phyloP scores from a whole-genome alignment of 2,888 invertebrate species.

The Netelia virgata region DNA sequence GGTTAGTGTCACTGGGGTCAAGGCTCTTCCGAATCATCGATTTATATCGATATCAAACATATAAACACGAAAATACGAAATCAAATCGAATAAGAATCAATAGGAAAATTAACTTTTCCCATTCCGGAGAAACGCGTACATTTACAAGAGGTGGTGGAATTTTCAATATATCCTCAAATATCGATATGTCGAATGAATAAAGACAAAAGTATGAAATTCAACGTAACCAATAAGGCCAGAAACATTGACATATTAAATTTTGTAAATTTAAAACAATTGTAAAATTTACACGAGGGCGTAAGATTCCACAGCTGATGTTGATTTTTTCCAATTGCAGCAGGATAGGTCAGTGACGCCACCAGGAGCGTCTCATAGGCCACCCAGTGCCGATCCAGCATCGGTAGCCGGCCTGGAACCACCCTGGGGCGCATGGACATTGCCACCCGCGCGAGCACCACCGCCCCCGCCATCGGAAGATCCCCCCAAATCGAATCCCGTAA shows the following conservation, averaged over 20 bases:
- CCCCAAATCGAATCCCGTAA: conserved; percentile 88
- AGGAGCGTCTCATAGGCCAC: conserved; percentile 82
- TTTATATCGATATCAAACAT: no score
- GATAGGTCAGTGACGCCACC: conserved; percentile 83
- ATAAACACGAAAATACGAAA: no score
- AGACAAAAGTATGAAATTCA: no score
- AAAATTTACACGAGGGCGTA: neutral
- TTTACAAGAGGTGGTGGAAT: no score
- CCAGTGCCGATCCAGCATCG: conserved; percentile 82
- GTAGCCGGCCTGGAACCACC: conserved; percentile 80
- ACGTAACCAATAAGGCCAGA: no score
- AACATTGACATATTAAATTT: no score
- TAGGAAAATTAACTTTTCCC: no score
- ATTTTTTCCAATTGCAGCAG: conserved; percentile 74
- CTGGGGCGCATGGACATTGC: conserved; percentile 83
- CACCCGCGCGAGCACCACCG: conserved; percentile 88
- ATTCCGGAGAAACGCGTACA: no score
- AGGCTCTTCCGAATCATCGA: neutral
- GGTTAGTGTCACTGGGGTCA: conserved; percentile 74
- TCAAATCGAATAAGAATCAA: no score
- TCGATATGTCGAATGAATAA: no score
- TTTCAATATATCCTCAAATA: no score
- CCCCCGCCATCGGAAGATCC: conserved; percentile 86
- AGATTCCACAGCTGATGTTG: neutral
- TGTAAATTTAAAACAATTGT: neutral